A percentile compares a stretch with the other conserved stretches of the same genome.
phyloP scores from a whole-genome alignment of 2,113 vertebrate genomes.

The Tetraodon nigroviridis region DNA sequence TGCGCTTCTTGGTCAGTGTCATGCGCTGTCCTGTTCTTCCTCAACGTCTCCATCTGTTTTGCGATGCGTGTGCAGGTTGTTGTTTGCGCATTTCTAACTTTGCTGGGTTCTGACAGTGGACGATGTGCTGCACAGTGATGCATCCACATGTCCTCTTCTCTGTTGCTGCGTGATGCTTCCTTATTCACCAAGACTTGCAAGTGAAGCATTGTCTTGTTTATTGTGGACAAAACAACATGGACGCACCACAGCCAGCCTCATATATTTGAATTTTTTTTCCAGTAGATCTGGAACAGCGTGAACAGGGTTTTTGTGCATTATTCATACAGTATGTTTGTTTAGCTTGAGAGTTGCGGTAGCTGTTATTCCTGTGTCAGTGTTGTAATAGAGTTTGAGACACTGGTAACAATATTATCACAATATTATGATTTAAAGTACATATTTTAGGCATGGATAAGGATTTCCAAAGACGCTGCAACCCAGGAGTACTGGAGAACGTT shows the following conservation, averaged over 20 bases:
- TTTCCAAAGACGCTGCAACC: not conserved
- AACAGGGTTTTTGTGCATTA: not conserved
- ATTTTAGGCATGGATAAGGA: not conserved
- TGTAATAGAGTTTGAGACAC: conserved; percentile 1
- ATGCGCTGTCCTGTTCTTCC: conserved; percentile 22
- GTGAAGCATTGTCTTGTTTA: not conserved
- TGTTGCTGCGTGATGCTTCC: conserved; percentile 10
- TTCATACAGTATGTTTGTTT: not conserved
- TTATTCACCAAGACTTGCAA: not conserved
- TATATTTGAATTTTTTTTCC: too few species aligned
- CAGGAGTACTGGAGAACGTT: conserved; percentile 12
- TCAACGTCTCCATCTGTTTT: conserved; percentile 6
- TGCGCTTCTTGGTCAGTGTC: conserved; percentile 39
- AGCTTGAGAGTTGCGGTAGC: not conserved
- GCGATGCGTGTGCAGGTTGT: conserved; percentile 15
- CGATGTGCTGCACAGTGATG: conserved; percentile 20
- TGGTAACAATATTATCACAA: too few species aligned
- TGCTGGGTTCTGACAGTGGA: conserved; percentile 26
- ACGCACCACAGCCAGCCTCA: not conserved
- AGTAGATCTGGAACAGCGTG: not conserved
- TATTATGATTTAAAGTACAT: not conserved
- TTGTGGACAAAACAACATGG: not conserved
- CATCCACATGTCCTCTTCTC: conserved; percentile 13
- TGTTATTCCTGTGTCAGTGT: conserved; percentile 13
- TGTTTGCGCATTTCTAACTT: conserved; percentile 35